Evolutionary conservation across 1,140 invertebrate species (phyloP).

Genomic region (Brachionus calyciflorus): DNA sequence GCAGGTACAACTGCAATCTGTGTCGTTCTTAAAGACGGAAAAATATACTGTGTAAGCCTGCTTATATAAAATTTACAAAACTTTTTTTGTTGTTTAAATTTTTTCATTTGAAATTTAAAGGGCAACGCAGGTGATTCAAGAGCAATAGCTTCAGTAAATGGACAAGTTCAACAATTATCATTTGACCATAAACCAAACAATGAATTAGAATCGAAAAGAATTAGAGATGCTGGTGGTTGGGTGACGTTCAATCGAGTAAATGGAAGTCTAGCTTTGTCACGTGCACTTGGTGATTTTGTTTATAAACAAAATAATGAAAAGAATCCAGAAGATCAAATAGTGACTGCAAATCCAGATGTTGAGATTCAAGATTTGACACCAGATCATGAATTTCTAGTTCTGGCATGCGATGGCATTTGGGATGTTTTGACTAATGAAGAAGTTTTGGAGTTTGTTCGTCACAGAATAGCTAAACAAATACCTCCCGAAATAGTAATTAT

Average conservation of each 20-base stretch:
- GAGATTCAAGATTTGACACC: slow-evolving; percentile 73
- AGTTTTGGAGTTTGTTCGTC: slow-evolving; percentile 83
- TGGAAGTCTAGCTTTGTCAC: slow-evolving; percentile 86
- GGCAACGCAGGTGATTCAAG: slow-evolving; percentile 93
- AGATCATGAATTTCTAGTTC: slow-evolving; percentile 91
- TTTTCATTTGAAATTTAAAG: slow-evolving; percentile 50
- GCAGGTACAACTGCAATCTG: slow-evolving; percentile 89
- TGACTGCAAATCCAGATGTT: slow-evolving; percentile 91
- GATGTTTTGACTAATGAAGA: slow-evolving; percentile 93
- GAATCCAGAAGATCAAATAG: slow-evolving; percentile 86
- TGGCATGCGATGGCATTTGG: slow-evolving; percentile 99
- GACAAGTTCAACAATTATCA: slow-evolving; percentile 71
- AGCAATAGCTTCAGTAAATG: slow-evolving; percentile 73
- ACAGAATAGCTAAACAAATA: slow-evolving; percentile 73
- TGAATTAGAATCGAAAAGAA: slow-evolving; percentile 74
- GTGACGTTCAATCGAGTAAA: slow-evolving; percentile 95
- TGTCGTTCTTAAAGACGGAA: slow-evolving; percentile 72
- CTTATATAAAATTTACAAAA: not conserved
- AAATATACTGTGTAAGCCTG: slow-evolving; percentile 73
- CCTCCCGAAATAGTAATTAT: slow-evolving; percentile 73
- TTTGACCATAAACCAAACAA: slow-evolving; percentile 91
- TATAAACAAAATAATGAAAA: slow-evolving; percentile 87
- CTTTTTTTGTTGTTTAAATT: not conserved
- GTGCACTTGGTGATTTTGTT: slow-evolving; percentile 92
- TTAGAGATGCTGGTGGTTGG: slow-evolving; percentile 83